Conservation (phyloP, 2,888 invertebrate species). For the Chymomyza procnemis region DNA sequence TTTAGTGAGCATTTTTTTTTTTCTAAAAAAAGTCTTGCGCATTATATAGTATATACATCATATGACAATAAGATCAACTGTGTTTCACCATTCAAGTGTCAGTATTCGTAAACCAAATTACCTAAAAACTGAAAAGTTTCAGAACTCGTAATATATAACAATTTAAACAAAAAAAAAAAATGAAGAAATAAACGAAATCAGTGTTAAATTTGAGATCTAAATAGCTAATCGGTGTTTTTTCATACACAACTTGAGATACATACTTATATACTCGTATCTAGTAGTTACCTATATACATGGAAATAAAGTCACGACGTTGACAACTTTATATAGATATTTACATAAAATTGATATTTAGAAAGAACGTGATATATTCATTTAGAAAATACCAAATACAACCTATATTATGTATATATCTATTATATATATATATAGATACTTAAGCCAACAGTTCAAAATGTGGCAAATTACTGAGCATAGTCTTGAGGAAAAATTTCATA, state of each 20-base stretch:
- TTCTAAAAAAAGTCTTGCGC: conserved; percentile 28
- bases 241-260: conserved; percentile 23
- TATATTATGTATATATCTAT: conserved; percentile 37
- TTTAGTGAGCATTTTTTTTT: background rate
- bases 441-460: conserved; percentile 54
- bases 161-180: conserved; percentile 6
- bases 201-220: conserved; percentile 25
- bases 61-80: conserved; percentile 76
- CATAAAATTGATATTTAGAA: conserved; percentile 67
- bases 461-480: conserved; percentile 52
- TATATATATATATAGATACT: conserved; percentile 50
- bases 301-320: conserved; percentile 19
- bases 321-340: conserved; percentile 55
- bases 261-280: conserved; percentile 47
- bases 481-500: conserved; percentile 46
- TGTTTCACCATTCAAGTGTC: conserved; percentile 74
- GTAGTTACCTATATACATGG: conserved; percentile 37
- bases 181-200: too few relatives aligned
- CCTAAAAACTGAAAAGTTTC: conserved; percentile 44
- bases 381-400: conserved; percentile 42
- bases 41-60: conserved; percentile 52
- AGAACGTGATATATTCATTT: conserved; percentile 71
- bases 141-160: conserved; percentile 3
- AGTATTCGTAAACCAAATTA: conserved; percentile 71
- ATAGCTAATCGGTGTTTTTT: conserved; percentile 41